Evolutionary conservation across 2,797 vertebrate species (phyloP).

Genomic region (Acipenser ruthenus): DNA sequence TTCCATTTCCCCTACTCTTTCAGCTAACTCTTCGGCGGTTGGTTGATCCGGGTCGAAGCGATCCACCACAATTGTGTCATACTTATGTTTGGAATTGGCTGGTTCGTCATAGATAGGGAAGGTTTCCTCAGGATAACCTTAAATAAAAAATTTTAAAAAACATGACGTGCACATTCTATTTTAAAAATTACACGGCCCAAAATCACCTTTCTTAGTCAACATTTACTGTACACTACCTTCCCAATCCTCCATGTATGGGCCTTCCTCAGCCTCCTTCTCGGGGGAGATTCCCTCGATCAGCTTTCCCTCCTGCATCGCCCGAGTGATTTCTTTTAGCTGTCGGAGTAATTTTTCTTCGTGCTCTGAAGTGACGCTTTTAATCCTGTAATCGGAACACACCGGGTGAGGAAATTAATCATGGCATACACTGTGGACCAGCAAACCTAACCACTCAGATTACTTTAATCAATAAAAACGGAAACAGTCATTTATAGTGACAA

Average conservation of each 20-base stretch:
- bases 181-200: too few relatives aligned
- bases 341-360: constrained; percentile 83
- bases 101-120: constrained; percentile 69
- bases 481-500: background rate
- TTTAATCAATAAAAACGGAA: constrained; percentile 5
- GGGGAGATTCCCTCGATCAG: constrained; percentile 66
- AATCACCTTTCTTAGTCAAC: too few relatives aligned
- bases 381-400: constrained; percentile 33
- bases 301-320: constrained; percentile 81
- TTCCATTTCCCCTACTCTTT: constrained; percentile 48
- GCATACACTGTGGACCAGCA: constrained; percentile 30
- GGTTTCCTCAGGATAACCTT: constrained; percentile 84
- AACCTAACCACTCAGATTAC: constrained; percentile 19
- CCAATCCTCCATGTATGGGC: constrained; percentile 76
- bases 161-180: too few relatives aligned
- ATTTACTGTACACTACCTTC: constrained; percentile 57
- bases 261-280: constrained; percentile 73
- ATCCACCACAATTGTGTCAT: constrained; percentile 56
- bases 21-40: constrained; percentile 61
- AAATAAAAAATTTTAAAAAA: constrained; percentile 22
- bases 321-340: constrained; percentile 86
- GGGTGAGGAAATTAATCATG: background rate
- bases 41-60: constrained; percentile 51
- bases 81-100: constrained; percentile 34
- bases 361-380: constrained; percentile 65